phyloP scores from a whole-genome alignment of 2,797 vertebrate species.

The Phrynocephalus guinanensis region DNA sequence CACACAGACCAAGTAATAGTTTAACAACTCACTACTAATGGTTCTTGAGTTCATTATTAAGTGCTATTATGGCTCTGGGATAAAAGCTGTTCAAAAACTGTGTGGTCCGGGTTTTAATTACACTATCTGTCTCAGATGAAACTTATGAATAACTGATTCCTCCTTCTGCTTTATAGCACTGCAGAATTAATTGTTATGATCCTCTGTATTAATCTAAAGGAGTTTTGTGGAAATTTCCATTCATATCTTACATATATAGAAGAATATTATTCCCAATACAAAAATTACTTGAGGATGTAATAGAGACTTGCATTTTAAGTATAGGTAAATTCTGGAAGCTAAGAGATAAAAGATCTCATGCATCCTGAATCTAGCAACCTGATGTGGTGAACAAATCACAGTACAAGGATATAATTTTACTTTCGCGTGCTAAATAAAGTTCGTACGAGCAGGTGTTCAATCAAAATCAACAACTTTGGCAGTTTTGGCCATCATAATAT shows the following conservation, averaged over 20 bases:
- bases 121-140: background rate
- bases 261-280: background rate
- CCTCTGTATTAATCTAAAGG: background rate
- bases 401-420: background rate
- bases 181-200: background rate
- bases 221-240: background rate
- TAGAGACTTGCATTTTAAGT: background rate
- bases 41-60: too few species aligned
- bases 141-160: background rate
- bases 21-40: too few species aligned
- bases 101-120: too few species aligned
- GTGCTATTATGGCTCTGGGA: too few species aligned
- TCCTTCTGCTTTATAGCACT: background rate
- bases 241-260: background rate
- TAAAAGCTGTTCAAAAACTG: too few species aligned
- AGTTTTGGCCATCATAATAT: background rate
- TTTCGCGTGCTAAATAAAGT: background rate
- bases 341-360: background rate
- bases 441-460: background rate
- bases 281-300: background rate
- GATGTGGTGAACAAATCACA: background rate
- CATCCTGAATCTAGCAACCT: background rate
- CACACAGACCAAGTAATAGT: too few species aligned
- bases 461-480: background rate
- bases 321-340: background rate